Evolutionary conservation across 2,888 invertebrate genomes (phyloP).

Genomic region (Itoplectis maculator): DNA sequence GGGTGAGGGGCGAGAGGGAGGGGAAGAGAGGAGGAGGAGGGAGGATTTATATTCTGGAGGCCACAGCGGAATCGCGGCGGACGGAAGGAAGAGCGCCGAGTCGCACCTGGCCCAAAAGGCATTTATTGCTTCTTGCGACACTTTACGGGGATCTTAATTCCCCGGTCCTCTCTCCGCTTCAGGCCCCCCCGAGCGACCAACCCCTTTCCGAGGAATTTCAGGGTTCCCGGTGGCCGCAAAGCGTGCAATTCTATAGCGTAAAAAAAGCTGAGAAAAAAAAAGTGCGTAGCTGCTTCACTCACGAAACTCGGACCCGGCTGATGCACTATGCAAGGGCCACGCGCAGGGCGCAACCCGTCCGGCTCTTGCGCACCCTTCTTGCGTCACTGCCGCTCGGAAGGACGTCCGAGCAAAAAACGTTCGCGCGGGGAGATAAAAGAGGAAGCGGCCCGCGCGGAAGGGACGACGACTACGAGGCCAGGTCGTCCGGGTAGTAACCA

Average conservation of each 20-base stretch:
- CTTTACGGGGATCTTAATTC: conserved; percentile 81
- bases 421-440: conserved; percentile 39
- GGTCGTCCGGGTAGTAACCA: conserved; percentile 52
- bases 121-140: conserved; percentile 81
- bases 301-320: conserved; percentile 26
- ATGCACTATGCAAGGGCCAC: conserved; percentile 28
- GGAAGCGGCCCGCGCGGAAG: conserved; percentile 40
- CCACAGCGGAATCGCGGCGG: conserved; percentile 21
- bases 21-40: no score
- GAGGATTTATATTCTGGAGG: neutral
- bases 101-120: conserved; percentile 81
- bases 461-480: conserved; percentile 34
- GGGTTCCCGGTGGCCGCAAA: conserved; percentile 51
- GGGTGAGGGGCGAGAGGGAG: no score
- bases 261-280: conserved; percentile 41
- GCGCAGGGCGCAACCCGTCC: conserved; percentile 11
- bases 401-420: conserved; percentile 44
- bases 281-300: conserved; percentile 33
- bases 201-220: conserved; percentile 59
- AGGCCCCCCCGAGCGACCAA: conserved; percentile 45
- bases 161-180: conserved; percentile 63
- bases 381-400: conserved; percentile 58
- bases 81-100: conserved; percentile 59
- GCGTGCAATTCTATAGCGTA: conserved; percentile 46
- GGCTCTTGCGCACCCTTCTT: conserved; percentile 45